Evolutionary conservation across 1,140 invertebrate genomes (phyloP), one percentile per base, ranked within the genome.

Genomic region (Idris sp.): DNA sequence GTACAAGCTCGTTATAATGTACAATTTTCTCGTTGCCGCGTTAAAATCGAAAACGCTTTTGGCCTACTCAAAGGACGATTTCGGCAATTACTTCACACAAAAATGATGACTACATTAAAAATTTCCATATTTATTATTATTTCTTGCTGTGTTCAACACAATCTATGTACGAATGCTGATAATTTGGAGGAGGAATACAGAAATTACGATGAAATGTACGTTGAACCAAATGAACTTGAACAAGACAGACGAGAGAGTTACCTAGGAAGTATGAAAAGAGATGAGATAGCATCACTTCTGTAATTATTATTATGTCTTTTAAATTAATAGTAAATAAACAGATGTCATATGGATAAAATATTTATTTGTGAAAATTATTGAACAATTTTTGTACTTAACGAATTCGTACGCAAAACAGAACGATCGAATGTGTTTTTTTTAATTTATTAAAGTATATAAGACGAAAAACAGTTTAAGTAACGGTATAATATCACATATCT

Each of bases 31-130:
- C 31, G 31, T 4, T 35, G 31, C 31, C 7, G 31, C 11, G 31
- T 35, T 4, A 13, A 35, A 14, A 35, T 35, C 14, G 31, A 14
- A 35, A 35, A 56, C 44, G 18, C 59, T 25, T 35, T 35, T 35
- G 31, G 10, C 3, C 10, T n/a, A n/a, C 14, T 35, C 4, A 35
- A 35, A 35, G 31, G 31, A 35, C 31, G 31, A 11, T 35, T 35
- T 11, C 9, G 31, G 14, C 31, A 35, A 13, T 5, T 35, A 11
- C 9, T 35, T 11, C n/a, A 14, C 3, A 13, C 14, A 35, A 11
- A 35, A 4, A 35, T 35, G 31, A 4, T 13, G 11, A 35, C 31
- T 13, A 11, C 14, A 4, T 2, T 13, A 35, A 11, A 13, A n/a
- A 3, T 4, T 13, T 7, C 31, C 4, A 2, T 10, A 31, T 31